Conservation (phyloP, 2,797 vertebrate genomes). For the Aplochiton taeniatus region DNA sequence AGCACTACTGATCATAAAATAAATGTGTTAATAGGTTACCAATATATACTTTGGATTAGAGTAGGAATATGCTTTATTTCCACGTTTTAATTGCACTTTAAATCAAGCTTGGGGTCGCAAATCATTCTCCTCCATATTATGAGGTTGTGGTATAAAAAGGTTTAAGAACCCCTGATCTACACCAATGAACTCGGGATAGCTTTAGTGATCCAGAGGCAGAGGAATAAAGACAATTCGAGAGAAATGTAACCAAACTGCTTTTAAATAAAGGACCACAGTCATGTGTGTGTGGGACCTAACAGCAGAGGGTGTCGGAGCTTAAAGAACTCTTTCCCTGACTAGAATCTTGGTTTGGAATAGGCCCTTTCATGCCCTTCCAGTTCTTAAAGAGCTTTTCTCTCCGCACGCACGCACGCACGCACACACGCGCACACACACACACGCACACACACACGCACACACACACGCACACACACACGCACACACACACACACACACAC, state of each 20-base stretch:
- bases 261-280: conserved; percentile 12
- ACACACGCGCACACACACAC: conserved; percentile 2
- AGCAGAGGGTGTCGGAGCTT: conserved; percentile 11
- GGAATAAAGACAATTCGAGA: no score
- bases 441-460: neutral
- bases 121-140: no score
- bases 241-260: conserved; percentile 24
- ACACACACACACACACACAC: neutral
- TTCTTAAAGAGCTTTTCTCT: conserved; percentile 7
- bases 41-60: no score
- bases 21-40: no score
- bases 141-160: no score
- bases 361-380: conserved; percentile 32
- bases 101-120: no score
- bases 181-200: conserved; percentile 12
- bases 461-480: conserved; percentile 1
- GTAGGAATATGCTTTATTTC: no score
- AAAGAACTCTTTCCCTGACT: conserved; percentile 50
- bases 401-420: neutral
- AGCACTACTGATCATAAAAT: no score
- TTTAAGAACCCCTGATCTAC: no score
- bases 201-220: neutral
- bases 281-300: conserved; percentile 1
- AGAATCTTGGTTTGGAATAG: conserved; percentile 40
- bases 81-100: no score